Percentiles rank a stretch among this genome's conserved stretches.
Evolutionary conservation across 1,140 invertebrate species (phyloP).

Genomic region (Solenopsis fugax): DNA sequence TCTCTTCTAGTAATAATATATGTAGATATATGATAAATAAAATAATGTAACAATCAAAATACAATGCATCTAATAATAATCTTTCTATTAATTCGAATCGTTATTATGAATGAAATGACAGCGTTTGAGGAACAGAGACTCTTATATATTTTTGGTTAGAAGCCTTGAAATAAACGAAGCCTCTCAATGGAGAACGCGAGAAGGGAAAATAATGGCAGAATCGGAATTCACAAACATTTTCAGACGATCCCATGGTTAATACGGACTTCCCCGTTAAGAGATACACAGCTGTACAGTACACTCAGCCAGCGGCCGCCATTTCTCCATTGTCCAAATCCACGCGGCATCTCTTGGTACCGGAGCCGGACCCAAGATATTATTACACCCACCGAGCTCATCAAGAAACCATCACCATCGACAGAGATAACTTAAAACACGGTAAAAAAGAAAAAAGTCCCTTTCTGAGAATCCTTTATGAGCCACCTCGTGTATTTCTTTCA

Average conservation of each 20-base stretch:
- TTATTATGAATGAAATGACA: neutral
- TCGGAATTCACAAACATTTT: conserved; percentile 75
- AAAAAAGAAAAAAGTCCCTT: conserved; percentile 60
- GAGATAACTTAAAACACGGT: conserved; percentile 86
- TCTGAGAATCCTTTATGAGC: neutral
- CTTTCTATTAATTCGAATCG: neutral
- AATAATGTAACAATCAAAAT: neutral
- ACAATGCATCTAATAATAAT: neutral
- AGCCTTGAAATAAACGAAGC: neutral
- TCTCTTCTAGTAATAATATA: neutral
- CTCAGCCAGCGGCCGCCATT: conserved; percentile 92
- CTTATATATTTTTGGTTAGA: neutral
- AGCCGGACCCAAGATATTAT: conserved; percentile 90
- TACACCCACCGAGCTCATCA: conserved; percentile 89
- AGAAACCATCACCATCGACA: conserved; percentile 88
- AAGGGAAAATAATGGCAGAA: conserved; percentile 32
- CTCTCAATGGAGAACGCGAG: neutral
- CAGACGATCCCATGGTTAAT: conserved; percentile 85
- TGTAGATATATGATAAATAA: neutral
- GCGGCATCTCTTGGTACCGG: conserved; percentile 91
- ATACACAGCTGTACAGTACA: conserved; percentile 92
- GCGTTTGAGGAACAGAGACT: neutral
- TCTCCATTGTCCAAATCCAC: conserved; percentile 93
- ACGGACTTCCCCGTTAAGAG: conserved; percentile 92
- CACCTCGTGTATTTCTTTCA: neutral